phyloP scores from a whole-genome alignment of 2,113 vertebrate species.

The Abramis brama region DNA sequence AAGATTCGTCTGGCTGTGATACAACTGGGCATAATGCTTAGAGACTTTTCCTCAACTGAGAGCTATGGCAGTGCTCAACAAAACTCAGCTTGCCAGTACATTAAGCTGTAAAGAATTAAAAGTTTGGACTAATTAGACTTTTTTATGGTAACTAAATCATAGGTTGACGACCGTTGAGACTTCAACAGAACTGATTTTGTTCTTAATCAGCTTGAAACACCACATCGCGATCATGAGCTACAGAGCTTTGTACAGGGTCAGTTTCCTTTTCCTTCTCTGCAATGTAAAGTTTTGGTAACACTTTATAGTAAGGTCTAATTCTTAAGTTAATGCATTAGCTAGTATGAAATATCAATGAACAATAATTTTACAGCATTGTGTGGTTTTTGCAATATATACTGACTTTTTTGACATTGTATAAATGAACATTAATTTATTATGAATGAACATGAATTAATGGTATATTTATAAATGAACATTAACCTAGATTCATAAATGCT shows the following conservation, averaged over 20 bases:
- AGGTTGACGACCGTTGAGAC: constrained; percentile 69
- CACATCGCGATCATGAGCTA: neutral
- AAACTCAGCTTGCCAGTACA: neutral
- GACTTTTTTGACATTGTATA: neutral
- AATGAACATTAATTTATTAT: neutral
- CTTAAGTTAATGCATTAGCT: neutral
- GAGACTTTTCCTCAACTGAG: neutral
- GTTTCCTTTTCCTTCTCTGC: neutral
- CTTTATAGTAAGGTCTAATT: constrained; percentile 13
- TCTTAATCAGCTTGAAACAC: neutral
- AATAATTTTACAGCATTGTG: neutral
- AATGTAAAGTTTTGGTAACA: neutral
- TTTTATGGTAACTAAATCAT: constrained; percentile 12
- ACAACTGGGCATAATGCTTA: constrained; percentile 25
- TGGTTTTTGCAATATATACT: neutral
- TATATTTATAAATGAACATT: neutral
- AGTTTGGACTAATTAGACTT: constrained; percentile 18
- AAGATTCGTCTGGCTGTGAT: neutral
- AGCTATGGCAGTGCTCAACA: neutral
- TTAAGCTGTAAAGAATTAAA: constrained; percentile 7
- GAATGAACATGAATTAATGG: neutral
- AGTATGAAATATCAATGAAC: neutral
- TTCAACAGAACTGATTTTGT: constrained; percentile 64
- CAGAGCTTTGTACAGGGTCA: neutral
- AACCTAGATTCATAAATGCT: neutral